These are phyloP conservation scores for Noctua janthe DNA, from an alignment of 2,888 invertebrate species.

Conservation along the genomic window DNA sequence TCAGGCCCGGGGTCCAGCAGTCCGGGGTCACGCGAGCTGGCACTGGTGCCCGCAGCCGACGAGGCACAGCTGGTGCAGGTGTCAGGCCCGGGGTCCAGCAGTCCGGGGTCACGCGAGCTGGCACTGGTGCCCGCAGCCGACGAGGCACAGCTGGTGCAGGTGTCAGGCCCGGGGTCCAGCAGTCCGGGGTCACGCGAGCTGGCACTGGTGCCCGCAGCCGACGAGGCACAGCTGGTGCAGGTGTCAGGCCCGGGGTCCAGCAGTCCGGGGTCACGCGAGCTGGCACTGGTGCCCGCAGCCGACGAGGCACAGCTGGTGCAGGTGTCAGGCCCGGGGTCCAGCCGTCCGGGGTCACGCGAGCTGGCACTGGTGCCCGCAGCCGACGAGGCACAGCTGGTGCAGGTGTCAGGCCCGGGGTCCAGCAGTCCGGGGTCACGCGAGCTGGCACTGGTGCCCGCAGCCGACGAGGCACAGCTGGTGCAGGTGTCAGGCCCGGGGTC, in stretches of 20 bases:
- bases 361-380: conserved; percentile 96
- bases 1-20: conserved; percentile 92
- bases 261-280: conserved; percentile 93
- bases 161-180: conserved; percentile 92
- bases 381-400: conserved; percentile 94
- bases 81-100: conserved; percentile 97
- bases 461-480: conserved; percentile 97
- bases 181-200: conserved; percentile 67
- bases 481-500: conserved; percentile 93
- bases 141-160: conserved; percentile 96
- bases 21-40: conserved; percentile 70
- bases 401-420: conserved; percentile 95
- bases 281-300: conserved; percentile 97
- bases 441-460: conserved; percentile 95
- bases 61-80: conserved; percentile 92
- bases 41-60: conserved; percentile 98
- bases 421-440: conserved; percentile 94
- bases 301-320: conserved; percentile 96
- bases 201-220: conserved; percentile 97
- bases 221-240: conserved; percentile 93
- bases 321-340: conserved; percentile 92
- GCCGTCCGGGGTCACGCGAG: conserved; percentile 60
- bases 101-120: conserved; percentile 92
- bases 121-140: conserved; percentile 97
- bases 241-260: conserved; percentile 95